A percentile compares a stretch with the other conserved stretches of the same genome.
Conservation (phyloP, 2,113 vertebrate genomes). For the Notarius lentiginosus region DNA sequence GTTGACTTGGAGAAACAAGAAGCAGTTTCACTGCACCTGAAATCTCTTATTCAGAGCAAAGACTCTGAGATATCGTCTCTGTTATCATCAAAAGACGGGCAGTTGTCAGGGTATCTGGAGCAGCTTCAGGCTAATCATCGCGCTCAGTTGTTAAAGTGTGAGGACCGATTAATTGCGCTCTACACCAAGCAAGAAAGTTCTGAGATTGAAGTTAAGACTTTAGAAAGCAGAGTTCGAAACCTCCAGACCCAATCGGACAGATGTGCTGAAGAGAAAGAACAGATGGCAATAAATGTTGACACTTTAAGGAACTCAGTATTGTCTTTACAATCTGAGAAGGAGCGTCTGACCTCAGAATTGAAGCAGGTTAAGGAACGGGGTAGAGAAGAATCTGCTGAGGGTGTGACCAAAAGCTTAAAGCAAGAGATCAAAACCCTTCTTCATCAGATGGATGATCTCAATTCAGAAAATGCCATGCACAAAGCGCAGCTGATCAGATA, state of each 20-base stretch:
- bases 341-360: constrained; percentile 73
- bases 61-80: constrained; percentile 82
- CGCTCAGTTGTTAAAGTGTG: constrained; percentile 72
- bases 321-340: constrained; percentile 81
- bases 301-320: constrained; percentile 78
- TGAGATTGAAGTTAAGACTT: constrained; percentile 62
- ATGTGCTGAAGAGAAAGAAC: constrained; percentile 72
- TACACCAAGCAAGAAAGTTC: constrained; percentile 68
- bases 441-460: constrained; percentile 83
- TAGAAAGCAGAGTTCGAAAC: constrained; percentile 69
- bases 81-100: constrained; percentile 78
- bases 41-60: constrained; percentile 78
- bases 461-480: constrained; percentile 88
- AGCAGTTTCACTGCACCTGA: constrained; percentile 77
- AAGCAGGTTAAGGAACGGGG: constrained; percentile 61
- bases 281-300: constrained; percentile 70
- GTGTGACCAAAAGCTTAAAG: constrained; percentile 73
- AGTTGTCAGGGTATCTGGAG: constrained; percentile 78
- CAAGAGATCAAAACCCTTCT: constrained; percentile 75
- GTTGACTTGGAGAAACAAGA: constrained; percentile 79
- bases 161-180: constrained; percentile 68
- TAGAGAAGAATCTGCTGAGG: constrained; percentile 65
- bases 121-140: constrained; percentile 77
- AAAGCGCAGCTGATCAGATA: constrained; percentile 84
- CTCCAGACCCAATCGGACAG: constrained; percentile 68